phyloP scores from a whole-genome alignment of 2,888 invertebrate species.

The Eremobia ochroleuca region DNA sequence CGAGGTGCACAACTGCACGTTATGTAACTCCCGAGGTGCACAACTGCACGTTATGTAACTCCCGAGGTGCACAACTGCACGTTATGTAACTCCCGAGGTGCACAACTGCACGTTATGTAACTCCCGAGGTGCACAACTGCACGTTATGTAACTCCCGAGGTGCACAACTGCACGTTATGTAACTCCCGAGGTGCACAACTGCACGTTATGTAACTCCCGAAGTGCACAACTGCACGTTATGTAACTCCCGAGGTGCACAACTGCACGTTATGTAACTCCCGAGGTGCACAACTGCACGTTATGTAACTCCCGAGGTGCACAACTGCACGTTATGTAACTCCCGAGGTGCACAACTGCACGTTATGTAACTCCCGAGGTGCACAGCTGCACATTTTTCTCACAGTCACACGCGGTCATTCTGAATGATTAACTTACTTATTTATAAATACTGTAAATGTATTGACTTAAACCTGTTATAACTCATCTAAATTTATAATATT shows the following conservation, averaged over 20 bases:
- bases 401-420: background rate
- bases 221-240: constrained; percentile 4
- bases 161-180: constrained; percentile 3
- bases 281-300: constrained; percentile 3
- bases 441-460: background rate
- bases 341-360: constrained; percentile 5
- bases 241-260: background rate
- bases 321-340: too few relatives aligned
- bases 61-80: too few relatives aligned
- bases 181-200: background rate
- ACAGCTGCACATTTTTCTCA: too few relatives aligned
- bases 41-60: background rate
- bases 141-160: too few relatives aligned
- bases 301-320: background rate
- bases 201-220: too few relatives aligned
- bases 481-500: background rate
- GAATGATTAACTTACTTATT: background rate
- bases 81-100: too few relatives aligned
- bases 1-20: too few relatives aligned
- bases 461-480: background rate
- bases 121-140: too few relatives aligned
- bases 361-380: background rate
- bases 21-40: too few relatives aligned
- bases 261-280: too few relatives aligned
- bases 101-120: constrained; percentile 2